These are phyloP conservation scores for Pollimyrus isidori DNA, from an alignment of 2,113 vertebrate genomes.

Conservation along the genomic window DNA sequence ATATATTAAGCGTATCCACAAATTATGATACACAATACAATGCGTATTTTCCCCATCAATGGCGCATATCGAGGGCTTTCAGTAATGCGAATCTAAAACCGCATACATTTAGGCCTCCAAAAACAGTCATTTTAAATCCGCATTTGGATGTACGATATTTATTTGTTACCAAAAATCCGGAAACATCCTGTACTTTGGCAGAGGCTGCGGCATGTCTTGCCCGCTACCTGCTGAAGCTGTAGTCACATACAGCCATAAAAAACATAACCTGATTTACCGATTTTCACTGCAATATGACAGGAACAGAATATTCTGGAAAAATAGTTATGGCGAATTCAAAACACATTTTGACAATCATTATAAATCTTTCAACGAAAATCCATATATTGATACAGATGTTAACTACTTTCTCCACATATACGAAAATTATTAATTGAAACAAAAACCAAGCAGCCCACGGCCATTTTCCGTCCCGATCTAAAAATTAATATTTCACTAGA, in stretches of 20 bases:
- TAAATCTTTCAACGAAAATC: background rate
- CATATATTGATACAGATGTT: background rate
- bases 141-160: background rate
- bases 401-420: background rate
- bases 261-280: slow-evolving; percentile 10
- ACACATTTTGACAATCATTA: background rate
- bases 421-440: slow-evolving; percentile 1
- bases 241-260: background rate
- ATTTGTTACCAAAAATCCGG: background rate
- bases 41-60: background rate
- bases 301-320: slow-evolving; percentile 90
- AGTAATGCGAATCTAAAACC: background rate
- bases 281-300: slow-evolving; percentile 95
- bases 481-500: background rate
- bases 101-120: background rate
- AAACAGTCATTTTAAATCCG: background rate
- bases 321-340: slow-evolving; percentile 69
- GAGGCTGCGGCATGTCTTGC: background rate
- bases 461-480: background rate
- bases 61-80: background rate
- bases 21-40: background rate
- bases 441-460: background rate
- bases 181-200: background rate
- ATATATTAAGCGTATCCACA: background rate
- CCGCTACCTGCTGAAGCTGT: background rate